phyloP scores from a whole-genome alignment of 1,140 invertebrate species.

The Pseudomyrmex dendroicus region DNA sequence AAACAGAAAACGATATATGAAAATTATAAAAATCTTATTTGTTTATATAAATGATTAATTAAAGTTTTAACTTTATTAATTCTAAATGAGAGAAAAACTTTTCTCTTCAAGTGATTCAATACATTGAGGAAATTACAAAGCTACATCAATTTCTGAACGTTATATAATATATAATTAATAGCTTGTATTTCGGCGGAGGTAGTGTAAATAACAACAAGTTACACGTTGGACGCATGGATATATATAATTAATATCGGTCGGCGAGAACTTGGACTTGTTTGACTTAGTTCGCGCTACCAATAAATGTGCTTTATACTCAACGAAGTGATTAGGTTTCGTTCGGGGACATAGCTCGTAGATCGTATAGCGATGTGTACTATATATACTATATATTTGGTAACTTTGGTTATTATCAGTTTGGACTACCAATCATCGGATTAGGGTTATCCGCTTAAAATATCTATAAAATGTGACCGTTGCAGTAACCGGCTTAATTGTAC shows the following conservation, averaged over 20 bases:
- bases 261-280: slow-evolving; percentile 48
- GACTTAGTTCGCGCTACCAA: slow-evolving; percentile 50
- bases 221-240: neutral
- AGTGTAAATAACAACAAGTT: neutral
- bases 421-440: slow-evolving; percentile 24
- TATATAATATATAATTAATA: neutral
- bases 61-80: too few relatives aligned
- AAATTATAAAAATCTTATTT: slow-evolving; percentile 18
- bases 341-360: slow-evolving; percentile 14
- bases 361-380: slow-evolving; percentile 34
- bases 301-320: slow-evolving; percentile 35
- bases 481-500: neutral
- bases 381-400: slow-evolving; percentile 57
- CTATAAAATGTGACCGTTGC: neutral
- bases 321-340: slow-evolving; percentile 46
- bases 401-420: slow-evolving; percentile 56
- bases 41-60: too few relatives aligned
- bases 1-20: too few relatives aligned
- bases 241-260: slow-evolving; percentile 39
- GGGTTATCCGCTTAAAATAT: neutral
- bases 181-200: neutral
- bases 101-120: neutral
- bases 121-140: slow-evolving; percentile 2
- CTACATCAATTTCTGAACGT: neutral
- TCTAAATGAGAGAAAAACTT: too few relatives aligned